Conservation (phyloP, 2,113 vertebrate species). For the Oncorhynchus gorbuscha region DNA sequence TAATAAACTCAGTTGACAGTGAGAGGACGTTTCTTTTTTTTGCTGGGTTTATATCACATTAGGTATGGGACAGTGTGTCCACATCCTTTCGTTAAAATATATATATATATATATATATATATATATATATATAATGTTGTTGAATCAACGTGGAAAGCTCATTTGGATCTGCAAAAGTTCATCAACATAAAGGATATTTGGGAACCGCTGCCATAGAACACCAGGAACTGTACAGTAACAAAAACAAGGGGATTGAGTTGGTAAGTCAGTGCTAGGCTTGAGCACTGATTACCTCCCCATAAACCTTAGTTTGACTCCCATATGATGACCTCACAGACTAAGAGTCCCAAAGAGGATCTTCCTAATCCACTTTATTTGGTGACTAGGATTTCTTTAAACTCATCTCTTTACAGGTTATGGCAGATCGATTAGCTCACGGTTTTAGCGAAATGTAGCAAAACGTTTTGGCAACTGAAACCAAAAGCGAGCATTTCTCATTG, state of each 20-base stretch:
- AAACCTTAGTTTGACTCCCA: constrained; percentile 52
- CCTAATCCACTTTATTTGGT: constrained; percentile 30
- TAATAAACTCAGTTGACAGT: too few species aligned
- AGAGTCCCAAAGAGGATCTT: constrained; percentile 51
- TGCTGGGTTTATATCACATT: too few species aligned
- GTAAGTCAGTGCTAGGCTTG: constrained; percentile 55
- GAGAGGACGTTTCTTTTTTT: too few species aligned
- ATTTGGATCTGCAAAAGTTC: too few species aligned
- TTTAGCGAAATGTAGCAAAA: not conserved
- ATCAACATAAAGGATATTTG: too few species aligned
- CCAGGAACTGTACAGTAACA: constrained; percentile 54
- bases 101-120: too few species aligned
- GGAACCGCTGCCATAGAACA: constrained; percentile 10
- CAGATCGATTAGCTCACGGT: constrained; percentile 47
- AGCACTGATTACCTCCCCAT: constrained; percentile 64
- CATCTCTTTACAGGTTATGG: constrained; percentile 62
- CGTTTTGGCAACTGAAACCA: not conserved
- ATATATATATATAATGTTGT: too few species aligned
- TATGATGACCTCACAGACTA: constrained; percentile 50
- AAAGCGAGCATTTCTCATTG: not conserved
- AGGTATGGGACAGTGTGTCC: too few species aligned
- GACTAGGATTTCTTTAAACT: constrained; percentile 33
- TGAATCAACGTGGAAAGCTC: too few species aligned
- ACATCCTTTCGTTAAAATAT: too few species aligned
- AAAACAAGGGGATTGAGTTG: constrained; percentile 64